Conservation (phyloP, 1,140 invertebrate genomes). For the Euura saliciscinereae region DNA sequence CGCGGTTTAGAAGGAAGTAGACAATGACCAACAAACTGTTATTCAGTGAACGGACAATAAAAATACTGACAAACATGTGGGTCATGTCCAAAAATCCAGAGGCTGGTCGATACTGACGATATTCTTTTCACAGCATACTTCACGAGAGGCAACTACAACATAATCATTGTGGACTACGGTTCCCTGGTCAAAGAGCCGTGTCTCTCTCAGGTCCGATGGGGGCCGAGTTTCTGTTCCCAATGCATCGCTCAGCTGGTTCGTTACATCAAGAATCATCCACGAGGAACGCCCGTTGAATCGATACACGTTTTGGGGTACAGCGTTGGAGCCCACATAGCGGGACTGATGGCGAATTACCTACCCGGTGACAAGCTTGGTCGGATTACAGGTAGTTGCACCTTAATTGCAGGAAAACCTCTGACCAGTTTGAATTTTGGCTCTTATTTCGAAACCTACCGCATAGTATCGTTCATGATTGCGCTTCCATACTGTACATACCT, state of each 20-base stretch:
- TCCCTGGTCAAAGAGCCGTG: constrained; percentile 82
- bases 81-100: no score
- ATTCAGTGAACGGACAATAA: no score
- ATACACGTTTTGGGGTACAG: constrained; percentile 85
- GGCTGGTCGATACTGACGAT: no score
- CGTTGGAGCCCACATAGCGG: constrained; percentile 85
- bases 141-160: constrained; percentile 78
- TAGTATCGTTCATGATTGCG: no score
- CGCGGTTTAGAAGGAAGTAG: no score
- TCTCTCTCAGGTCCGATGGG: constrained; percentile 82
- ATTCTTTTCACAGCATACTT: constrained; percentile 70
- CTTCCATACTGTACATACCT: no score
- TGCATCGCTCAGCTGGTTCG: constrained; percentile 82
- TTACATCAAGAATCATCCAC: constrained; percentile 78
- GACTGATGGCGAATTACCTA: constrained; percentile 79
- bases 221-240: constrained; percentile 76
- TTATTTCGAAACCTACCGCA: no score
- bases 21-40: no score
- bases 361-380: constrained; percentile 73
- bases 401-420: no score
- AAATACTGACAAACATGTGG: no score
- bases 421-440: no score
- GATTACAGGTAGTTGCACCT: constrained; percentile 70
- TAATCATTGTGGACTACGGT: constrained; percentile 86
- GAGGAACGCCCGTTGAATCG: constrained; percentile 72